These are phyloP conservation scores for Moxostoma hubbsi DNA, from an alignment of 2,797 vertebrate species.

Conservation along the genomic window DNA sequence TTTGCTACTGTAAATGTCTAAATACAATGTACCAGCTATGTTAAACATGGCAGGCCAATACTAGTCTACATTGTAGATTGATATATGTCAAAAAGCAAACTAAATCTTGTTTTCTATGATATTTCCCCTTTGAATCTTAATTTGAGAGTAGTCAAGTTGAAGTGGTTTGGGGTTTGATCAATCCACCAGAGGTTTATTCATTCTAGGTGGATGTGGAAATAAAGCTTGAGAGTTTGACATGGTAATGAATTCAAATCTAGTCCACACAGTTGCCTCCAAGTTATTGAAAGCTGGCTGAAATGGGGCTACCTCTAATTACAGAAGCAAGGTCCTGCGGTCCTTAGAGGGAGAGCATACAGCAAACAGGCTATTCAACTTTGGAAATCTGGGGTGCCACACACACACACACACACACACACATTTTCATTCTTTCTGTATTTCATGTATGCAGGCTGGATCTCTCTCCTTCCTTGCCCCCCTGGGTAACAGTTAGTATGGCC, in stretches of 20 bases:
- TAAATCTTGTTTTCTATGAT: neutral
- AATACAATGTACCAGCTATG: too few relatives aligned
- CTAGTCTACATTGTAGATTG: neutral
- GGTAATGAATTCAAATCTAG: conserved; percentile 57
- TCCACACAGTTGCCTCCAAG: conserved; percentile 48
- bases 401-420: neutral
- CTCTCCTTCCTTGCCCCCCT: conserved; percentile 50
- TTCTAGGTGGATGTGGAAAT: conserved; percentile 3
- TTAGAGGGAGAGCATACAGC: conserved; percentile 34
- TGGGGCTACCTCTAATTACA: conserved; percentile 66
- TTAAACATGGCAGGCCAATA: too few relatives aligned
- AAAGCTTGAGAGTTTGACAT: conserved; percentile 49
- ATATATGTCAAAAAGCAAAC: neutral
- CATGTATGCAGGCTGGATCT: conserved; percentile 31
- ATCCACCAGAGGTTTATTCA: conserved; percentile 12
- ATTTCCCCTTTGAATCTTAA: neutral
- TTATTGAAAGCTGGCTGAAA: conserved; percentile 58
- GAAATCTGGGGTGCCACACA: neutral
- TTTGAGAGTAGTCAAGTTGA: neutral
- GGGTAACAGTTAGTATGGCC: conserved; percentile 59
- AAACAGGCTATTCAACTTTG: conserved; percentile 22
- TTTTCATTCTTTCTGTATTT: conserved; percentile 26
- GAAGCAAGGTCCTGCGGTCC: conserved; percentile 53
- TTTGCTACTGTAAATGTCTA: neutral
- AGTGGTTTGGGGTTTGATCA: neutral